Conservation (phyloP, 2,797 vertebrate genomes). For the Orientallactaga sibirica region DNA sequence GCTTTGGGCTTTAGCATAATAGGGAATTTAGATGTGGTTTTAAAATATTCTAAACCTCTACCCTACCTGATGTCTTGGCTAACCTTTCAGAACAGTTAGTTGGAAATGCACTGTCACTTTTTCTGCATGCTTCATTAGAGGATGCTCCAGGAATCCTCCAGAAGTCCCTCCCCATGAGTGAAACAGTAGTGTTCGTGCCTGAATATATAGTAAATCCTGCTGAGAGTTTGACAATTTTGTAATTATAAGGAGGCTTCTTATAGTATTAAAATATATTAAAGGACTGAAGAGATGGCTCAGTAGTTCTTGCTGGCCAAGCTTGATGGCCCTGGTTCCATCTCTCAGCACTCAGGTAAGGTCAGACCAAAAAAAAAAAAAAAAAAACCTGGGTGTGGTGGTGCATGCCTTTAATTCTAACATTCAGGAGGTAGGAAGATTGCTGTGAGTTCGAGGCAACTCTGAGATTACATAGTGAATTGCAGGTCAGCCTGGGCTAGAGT, state of each 20-base stretch:
- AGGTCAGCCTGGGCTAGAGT: too few species aligned
- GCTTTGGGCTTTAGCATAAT: constrained; percentile 45
- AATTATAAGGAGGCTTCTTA: constrained; percentile 55
- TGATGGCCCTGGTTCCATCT: too few species aligned
- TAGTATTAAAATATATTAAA: constrained; percentile 16
- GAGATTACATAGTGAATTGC: too few species aligned
- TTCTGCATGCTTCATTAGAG: constrained; percentile 86
- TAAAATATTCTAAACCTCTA: not conserved
- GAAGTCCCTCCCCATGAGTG: constrained; percentile 56
- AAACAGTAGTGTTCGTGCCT: constrained; percentile 55
- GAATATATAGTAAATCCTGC: constrained; percentile 51
- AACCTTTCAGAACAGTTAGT: constrained; percentile 69
- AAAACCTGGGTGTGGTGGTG: too few species aligned
- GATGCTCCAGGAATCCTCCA: constrained; percentile 63
- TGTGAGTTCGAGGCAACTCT: too few species aligned
- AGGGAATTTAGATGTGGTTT: constrained; percentile 48
- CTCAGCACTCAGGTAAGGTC: too few species aligned
- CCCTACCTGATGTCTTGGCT: not conserved
- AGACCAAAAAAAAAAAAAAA: too few species aligned
- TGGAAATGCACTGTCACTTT: constrained; percentile 89
- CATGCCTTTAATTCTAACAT: too few species aligned
- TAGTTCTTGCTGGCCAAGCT: too few species aligned
- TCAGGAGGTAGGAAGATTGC: too few species aligned
- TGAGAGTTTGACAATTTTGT: constrained; percentile 27
- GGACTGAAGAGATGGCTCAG: too few species aligned